A percentile compares a stretch with the other conserved stretches of the same genome.
These are phyloP conservation scores for Axinella damicornis DNA, from an alignment of 37 sponge, comb jelly and placozoan genomes.

Conservation along the genomic window DNA sequence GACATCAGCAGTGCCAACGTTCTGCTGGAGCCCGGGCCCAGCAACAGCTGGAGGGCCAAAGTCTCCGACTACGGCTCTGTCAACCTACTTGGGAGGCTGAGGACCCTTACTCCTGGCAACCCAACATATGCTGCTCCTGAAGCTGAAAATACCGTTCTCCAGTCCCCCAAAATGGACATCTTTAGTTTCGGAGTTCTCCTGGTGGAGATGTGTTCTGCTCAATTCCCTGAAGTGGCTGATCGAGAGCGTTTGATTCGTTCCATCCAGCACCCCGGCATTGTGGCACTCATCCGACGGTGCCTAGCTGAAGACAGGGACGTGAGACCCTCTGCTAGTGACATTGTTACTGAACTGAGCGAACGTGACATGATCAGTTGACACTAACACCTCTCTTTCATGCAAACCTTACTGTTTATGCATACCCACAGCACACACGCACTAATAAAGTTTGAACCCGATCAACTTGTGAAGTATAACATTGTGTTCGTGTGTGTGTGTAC, in stretches of 20 bases:
- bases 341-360: conserved; percentile 4
- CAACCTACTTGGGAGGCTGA: conserved; percentile 33
- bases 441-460: too few species aligned
- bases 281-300: conserved; percentile 8
- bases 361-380: not conserved
- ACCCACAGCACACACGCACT: too few species aligned
- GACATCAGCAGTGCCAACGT: conserved; percentile 83
- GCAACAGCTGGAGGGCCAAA: conserved; percentile 65
- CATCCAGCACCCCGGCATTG: not conserved
- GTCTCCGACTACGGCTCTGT: conserved; percentile 76
- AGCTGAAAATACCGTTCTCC: conserved; percentile 17
- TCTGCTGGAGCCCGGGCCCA: conserved; percentile 40
- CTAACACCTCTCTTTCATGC: too few species aligned
- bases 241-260: not conserved
- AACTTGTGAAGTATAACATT: too few species aligned
- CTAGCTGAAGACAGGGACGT: conserved; percentile 8
- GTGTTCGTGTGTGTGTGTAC: too few species aligned
- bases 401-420: too few species aligned
- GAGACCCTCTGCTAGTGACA: conserved; percentile 13
- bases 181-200: conserved; percentile 52
- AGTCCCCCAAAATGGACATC: conserved; percentile 66
- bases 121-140: conserved; percentile 48
- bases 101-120: not conserved
- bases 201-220: conserved; percentile 18
- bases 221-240: not conserved